A percentile compares a stretch with the other conserved stretches of the same genome.
These are phyloP conservation scores for Papilio polyxenes DNA, from an alignment of 1,140 invertebrate genomes.

Conservation along the genomic window DNA sequence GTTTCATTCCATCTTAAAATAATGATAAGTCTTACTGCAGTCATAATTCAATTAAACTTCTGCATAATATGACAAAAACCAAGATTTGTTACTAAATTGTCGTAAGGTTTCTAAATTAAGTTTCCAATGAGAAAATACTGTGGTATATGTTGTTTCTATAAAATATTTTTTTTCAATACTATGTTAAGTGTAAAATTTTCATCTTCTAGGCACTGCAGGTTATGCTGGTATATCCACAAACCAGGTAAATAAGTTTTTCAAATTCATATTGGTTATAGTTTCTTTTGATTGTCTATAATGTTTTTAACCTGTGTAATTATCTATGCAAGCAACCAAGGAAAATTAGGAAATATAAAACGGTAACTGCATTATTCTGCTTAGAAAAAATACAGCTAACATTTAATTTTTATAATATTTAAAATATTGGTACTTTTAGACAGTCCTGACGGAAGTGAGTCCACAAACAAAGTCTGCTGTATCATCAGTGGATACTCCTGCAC, in stretches of 20 bases:
- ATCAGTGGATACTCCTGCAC: constrained; percentile 8
- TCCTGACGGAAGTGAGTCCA: constrained; percentile 36
- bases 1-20: constrained; percentile 40
- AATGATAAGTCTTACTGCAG: neutral
- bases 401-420: neutral
- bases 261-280: neutral
- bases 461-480: neutral
- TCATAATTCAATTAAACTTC: neutral
- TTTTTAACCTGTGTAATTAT: constrained; percentile 3
- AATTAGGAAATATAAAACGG: constrained; percentile 53
- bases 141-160: no score
- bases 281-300: constrained; percentile 21
- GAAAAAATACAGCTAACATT: neutral
- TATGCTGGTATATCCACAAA: constrained; percentile 30
- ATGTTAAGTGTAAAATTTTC: neutral
- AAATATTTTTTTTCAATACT: no score
- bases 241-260: neutral
- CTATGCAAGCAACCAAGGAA: constrained; percentile 50
- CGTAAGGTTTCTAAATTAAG: no score
- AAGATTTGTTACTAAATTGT: no score
- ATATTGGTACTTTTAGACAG: constrained; percentile 41
- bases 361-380: constrained; percentile 39
- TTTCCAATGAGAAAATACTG: no score
- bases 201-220: neutral
- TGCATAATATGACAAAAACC: neutral